These are phyloP conservation scores for Mixornis gularis DNA, from an alignment of 2,113 vertebrate genomes.

Conservation along the genomic window DNA sequence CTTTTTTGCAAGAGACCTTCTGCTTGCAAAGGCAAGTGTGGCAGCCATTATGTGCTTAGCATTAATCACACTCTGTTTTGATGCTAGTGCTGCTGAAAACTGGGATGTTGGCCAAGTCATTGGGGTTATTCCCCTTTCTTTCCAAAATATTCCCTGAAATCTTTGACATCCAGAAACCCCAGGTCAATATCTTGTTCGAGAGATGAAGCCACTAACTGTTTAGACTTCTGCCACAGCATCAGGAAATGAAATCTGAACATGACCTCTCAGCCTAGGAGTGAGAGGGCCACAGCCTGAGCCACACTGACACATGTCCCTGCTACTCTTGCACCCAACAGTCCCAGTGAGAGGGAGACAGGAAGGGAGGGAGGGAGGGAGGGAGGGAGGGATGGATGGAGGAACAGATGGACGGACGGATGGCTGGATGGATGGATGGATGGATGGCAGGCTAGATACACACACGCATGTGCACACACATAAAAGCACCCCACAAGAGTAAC, in stretches of 20 bases:
- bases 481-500: not conserved
- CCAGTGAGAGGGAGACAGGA: no score
- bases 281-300: not conserved
- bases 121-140: not conserved
- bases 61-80: slow-evolving; percentile 22
- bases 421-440: no score
- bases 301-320: not conserved
- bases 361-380: not conserved
- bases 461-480: accelerated
- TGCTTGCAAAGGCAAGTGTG: not conserved
- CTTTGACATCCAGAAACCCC: not conserved
- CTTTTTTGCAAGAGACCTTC: not conserved
- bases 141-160: slow-evolving; percentile 10
- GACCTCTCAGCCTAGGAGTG: not conserved
- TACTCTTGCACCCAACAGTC: not conserved
- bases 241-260: not conserved
- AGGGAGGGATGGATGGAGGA: not conserved
- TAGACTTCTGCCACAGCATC: not conserved
- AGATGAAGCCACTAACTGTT: not conserved
- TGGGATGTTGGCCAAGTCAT: not conserved
- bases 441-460: not conserved
- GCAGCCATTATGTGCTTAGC: not conserved
- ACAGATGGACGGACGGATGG: no score
- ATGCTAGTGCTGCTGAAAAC: not conserved
- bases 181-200: not conserved